Conservation (phyloP, 2,113 vertebrate genomes). For the Oreochromis tanganicae region DNA sequence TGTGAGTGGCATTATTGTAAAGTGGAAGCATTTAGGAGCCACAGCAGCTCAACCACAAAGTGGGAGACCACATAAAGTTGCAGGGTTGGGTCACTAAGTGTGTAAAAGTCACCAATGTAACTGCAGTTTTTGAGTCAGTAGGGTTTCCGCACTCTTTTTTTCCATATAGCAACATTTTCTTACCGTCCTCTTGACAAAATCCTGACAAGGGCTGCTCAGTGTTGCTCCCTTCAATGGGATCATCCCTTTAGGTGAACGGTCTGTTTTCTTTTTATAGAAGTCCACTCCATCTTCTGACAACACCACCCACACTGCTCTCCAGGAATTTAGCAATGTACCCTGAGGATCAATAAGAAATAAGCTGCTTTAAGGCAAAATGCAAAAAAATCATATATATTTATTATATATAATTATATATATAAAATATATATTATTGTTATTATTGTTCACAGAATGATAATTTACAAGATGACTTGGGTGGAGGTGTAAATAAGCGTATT, state of each 20-base stretch:
- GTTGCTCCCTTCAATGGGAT: constrained; percentile 86
- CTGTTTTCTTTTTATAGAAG: constrained; percentile 91
- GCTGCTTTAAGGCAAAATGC: not conserved
- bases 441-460: not conserved
- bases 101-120: not conserved
- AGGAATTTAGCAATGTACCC: constrained; percentile 89
- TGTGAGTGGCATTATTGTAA: not conserved
- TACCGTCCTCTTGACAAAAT: constrained; percentile 88
- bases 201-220: constrained; percentile 83
- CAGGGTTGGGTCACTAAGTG: not conserved
- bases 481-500: not conserved
- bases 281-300: constrained; percentile 90
- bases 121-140: not conserved
- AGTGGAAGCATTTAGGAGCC: not conserved
- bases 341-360: constrained; percentile 31
- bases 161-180: constrained; percentile 14
- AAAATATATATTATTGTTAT: not conserved
- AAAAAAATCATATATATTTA: not conserved
- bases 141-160: not conserved
- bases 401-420: not conserved
- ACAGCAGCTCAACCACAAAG: not conserved
- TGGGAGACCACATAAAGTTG: not conserved
- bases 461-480: not conserved
- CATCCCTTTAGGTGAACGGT: constrained; percentile 91
- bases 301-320: constrained; percentile 92